These are phyloP conservation scores for Chrysoperla carnea DNA, from an alignment of 1,140 invertebrate genomes.

Conservation along the genomic window DNA sequence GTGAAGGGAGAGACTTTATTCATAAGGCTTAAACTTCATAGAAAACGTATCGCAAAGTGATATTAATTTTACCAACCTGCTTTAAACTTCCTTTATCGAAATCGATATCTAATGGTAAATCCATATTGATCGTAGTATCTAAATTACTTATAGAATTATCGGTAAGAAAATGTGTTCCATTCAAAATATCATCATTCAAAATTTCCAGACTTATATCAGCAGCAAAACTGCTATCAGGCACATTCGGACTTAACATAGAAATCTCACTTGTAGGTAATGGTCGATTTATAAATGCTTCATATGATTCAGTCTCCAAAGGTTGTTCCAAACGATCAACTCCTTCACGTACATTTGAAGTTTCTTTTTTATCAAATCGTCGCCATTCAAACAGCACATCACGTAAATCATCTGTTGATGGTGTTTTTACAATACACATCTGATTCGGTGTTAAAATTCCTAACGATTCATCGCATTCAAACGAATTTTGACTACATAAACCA, in stretches of 20 bases:
- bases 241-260: constrained; percentile 13
- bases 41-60: too few species aligned
- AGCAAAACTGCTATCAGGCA: constrained; percentile 7
- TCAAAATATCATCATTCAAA: constrained; percentile 12
- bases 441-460: constrained; percentile 70
- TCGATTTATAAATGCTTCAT: neutral
- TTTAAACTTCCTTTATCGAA: too few species aligned
- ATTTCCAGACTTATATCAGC: constrained; percentile 17
- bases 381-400: constrained; percentile 9
- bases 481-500: constrained; percentile 47
- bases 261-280: neutral
- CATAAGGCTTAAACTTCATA: too few species aligned
- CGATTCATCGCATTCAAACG: constrained; percentile 58
- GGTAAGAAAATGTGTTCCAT: constrained; percentile 3
- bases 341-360: constrained; percentile 12
- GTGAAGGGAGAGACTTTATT: too few species aligned
- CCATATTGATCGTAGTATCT: constrained; percentile 35
- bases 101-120: constrained; percentile 28
- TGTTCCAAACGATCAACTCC: neutral
- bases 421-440: constrained; percentile 61
- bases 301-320: neutral
- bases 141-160: constrained; percentile 13
- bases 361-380: constrained; percentile 9
- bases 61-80: too few species aligned
- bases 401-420: constrained; percentile 31